Conservation (phyloP, 2,113 vertebrate species). For the Thamnaconus septentrionalis region DNA sequence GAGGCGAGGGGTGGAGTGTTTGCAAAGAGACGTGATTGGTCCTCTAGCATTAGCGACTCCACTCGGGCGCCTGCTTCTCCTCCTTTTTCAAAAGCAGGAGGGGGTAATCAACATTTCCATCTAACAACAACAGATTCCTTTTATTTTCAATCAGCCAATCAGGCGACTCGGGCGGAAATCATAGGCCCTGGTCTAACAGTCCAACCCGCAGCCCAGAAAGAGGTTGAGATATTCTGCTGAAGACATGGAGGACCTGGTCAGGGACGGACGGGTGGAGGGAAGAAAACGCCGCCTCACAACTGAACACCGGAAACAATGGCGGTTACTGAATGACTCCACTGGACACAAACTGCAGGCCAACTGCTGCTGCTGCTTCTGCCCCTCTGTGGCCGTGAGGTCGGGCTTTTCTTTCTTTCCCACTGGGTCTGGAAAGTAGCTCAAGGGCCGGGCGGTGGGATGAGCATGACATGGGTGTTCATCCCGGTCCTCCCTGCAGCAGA, state of each 20-base stretch:
- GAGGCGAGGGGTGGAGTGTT: no score
- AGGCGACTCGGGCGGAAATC: no score
- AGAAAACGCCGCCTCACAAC: slow-evolving; percentile 56
- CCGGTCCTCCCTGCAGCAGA: slow-evolving; percentile 10
- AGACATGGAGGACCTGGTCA: slow-evolving; percentile 42
- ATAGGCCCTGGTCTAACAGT: neutral
- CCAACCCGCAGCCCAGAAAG: slow-evolving; percentile 38
- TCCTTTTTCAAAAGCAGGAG: no score
- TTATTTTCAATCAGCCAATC: no score
- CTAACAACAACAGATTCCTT: no score
- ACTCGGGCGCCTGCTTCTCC: no score
- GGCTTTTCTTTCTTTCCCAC: no score
- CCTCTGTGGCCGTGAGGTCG: slow-evolving; percentile 12
- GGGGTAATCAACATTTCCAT: no score
- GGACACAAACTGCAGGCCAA: slow-evolving; percentile 32
- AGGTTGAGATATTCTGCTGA: slow-evolving; percentile 34
- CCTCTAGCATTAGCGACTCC: no score
- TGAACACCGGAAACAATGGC: slow-evolving; percentile 55
- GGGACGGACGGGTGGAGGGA: slow-evolving; percentile 21
- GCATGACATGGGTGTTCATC: slow-evolving; percentile 66
- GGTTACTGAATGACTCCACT: slow-evolving; percentile 20
- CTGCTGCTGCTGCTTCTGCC: slow-evolving; percentile 14
- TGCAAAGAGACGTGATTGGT: no score
- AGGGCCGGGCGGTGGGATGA: slow-evolving; percentile 63
- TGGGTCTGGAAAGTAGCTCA: slow-evolving; percentile 18